These are phyloP conservation scores for Aythya baeri DNA, from an alignment of 2,113 vertebrate genomes.

Conservation along the genomic window DNA sequence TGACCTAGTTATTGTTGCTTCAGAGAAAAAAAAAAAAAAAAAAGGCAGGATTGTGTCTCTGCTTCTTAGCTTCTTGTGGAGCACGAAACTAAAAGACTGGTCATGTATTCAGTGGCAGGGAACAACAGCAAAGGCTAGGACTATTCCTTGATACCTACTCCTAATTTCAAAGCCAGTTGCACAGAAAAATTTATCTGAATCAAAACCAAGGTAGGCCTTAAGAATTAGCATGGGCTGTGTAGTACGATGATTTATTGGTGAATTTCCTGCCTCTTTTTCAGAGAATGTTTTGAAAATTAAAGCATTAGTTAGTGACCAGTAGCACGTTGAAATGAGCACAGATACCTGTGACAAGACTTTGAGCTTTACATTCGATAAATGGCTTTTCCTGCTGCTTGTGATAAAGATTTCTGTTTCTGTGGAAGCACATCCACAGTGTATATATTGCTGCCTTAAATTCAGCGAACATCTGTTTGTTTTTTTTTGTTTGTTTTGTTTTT, in stretches of 20 bases:
- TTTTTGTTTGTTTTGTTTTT: no score
- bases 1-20: constrained; percentile 18
- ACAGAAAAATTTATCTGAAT: neutral
- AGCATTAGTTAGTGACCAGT: neutral
- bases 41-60: neutral
- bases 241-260: neutral
- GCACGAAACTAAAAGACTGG: neutral
- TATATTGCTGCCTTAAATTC: neutral
- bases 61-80: neutral
- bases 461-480: neutral
- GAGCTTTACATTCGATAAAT: neutral
- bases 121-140: neutral
- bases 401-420: neutral
- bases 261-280: neutral
- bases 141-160: neutral
- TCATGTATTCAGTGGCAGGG: neutral
- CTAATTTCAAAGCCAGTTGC: neutral
- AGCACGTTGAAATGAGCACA: neutral
- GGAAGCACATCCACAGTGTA: neutral
- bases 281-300: neutral
- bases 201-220: neutral
- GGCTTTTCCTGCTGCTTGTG: neutral
- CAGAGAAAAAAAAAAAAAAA: neutral
- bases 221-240: fast-evolving
- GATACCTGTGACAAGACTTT: neutral